Base-by-base conservation (phyloP, 2,888 invertebrate genomes). In the Syrista parreyssii region DNA sequence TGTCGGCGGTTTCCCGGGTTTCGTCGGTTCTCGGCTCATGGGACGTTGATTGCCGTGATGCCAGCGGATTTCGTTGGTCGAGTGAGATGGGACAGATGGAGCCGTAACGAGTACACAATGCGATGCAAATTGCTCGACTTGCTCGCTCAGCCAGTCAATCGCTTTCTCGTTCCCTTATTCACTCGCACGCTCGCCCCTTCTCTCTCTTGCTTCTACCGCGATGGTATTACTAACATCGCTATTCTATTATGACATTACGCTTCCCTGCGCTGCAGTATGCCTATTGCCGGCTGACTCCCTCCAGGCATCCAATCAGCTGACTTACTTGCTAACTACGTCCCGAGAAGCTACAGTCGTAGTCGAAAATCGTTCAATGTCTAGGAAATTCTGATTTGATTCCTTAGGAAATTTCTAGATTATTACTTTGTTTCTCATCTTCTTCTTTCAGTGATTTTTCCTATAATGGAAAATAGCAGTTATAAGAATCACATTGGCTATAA, bases 181-280 rank as follows among this genome's bases (percentile, higher is more conserved):
- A 78, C 82, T 74, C 73, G 40, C 36, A 68, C 77, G 74, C 77
- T 77, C 76, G 72, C 74, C 72, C 74, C 69, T 71, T n/a, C 69
- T 32, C 73, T 55, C 40, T 55, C 40, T 55, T 55, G 9, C 83
- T 79, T 82, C 82, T 84, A 79, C 87, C 86, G 86, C 87, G 85
- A 90, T 89, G 89, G 86, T 89, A 90, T 90, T 90, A 89, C 90
- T 91, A 91, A 91, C 91, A 90, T 91, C 89, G 89, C 90, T 91
- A 91, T 91, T 89, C 90, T 87, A 90, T 91, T 91, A 91, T 89
- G 86, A 89, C 85, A 90, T 90, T 90, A 90, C 87, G 87, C 82
- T 86, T 87, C 85, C 85, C 85, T 84, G 86, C 83, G 82, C 84
- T 79, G 84, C 82, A 81, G 11, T 69, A 31, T 73, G 81, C 73